Evolutionary conservation across 2,113 vertebrate genomes (phyloP).

Genomic region (Callipepla californica): DNA sequence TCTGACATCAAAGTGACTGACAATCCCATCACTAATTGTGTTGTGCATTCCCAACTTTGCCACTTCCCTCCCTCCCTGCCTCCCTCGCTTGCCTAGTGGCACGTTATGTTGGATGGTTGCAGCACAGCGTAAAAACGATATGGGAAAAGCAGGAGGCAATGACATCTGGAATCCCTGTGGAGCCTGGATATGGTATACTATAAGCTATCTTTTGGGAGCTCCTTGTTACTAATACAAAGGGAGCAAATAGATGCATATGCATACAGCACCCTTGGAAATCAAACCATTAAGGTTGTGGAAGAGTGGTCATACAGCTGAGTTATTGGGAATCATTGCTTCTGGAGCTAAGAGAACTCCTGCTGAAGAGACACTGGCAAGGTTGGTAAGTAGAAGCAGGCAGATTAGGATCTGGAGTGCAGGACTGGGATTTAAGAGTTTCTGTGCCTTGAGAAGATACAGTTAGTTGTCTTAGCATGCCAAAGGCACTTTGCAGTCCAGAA

Average conservation of each 20-base stretch:
- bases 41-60: conserved; percentile 38
- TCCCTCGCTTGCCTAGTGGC: conserved; percentile 20
- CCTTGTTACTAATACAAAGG: conserved; percentile 3
- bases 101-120: background rate
- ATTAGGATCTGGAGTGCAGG: background rate
- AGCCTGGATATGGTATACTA: background rate
- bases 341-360: conserved; percentile 13
- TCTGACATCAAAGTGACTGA: conserved; percentile 59
- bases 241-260: background rate
- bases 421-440: background rate
- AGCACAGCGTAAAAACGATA: conserved; percentile 1
- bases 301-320: background rate
- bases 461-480: conserved; percentile 20
- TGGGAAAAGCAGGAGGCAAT: conserved; percentile 12
- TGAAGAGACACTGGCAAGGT: conserved; percentile 67
- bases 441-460: conserved; percentile 1
- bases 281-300: background rate
- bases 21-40: conserved; percentile 61
- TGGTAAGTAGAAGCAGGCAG: background rate
- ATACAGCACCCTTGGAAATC: background rate
- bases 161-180: conserved; percentile 2
- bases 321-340: conserved; percentile 1
- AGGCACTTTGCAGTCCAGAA: conserved; percentile 53
- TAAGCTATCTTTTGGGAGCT: conserved; percentile 20
- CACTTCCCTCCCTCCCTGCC: conserved; percentile 27